Percentiles rank a stretch among this genome's conserved stretches.
These are phyloP conservation scores for Brachionus paranguensis DNA, from an alignment of 1,140 invertebrate species.

Conservation along the genomic window DNA sequence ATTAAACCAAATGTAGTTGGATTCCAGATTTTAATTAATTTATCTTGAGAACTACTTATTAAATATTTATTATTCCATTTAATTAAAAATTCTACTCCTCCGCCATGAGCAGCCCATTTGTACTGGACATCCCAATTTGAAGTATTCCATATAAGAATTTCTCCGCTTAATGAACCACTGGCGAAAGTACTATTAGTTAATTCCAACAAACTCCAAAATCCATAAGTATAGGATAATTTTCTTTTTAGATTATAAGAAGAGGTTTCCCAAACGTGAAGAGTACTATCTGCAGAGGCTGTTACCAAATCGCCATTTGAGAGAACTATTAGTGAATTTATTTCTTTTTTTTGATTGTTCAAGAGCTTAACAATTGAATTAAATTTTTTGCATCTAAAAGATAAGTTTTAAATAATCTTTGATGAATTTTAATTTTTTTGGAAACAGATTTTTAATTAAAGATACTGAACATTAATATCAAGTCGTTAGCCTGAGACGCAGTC, in stretches of 20 bases:
- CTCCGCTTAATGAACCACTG: neutral
- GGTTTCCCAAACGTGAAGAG: neutral
- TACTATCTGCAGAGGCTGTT: neutral
- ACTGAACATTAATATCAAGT: no score
- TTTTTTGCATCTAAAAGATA: neutral
- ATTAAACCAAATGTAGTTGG: neutral
- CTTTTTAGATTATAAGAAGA: neutral
- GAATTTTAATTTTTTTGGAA: no score
- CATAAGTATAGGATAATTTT: neutral
- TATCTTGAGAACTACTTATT: neutral
- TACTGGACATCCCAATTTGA: neutral
- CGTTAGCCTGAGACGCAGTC: no score
- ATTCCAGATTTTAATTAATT: neutral
- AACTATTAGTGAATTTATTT: neutral
- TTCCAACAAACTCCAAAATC: neutral
- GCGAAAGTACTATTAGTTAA: neutral
- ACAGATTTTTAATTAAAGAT: no score
- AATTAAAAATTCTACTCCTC: neutral
- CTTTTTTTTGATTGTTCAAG: neutral
- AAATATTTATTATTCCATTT: neutral
- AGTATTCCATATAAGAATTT: neutral
- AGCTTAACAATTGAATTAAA: neutral
- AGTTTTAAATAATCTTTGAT: neutral
- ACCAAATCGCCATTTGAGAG: neutral
- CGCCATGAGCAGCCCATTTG: neutral